Evolutionary conservation across 2,113 vertebrate genomes (phyloP).

Genomic region (Percopsis transmontana): DNA sequence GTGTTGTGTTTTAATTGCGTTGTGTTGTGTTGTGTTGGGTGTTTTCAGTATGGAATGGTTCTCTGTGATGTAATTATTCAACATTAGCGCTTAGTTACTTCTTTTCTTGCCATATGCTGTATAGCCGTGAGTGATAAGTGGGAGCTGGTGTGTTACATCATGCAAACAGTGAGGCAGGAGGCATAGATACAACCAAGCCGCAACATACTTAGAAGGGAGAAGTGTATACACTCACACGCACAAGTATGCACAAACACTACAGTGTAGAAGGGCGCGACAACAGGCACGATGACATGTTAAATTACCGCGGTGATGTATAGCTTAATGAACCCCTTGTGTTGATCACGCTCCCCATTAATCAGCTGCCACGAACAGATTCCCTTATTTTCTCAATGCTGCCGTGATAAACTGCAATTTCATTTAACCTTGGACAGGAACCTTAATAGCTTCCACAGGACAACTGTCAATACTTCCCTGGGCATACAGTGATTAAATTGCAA

Average conservation of each 20-base stretch:
- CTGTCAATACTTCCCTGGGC: slow-evolving; percentile 97
- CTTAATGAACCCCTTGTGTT: slow-evolving; percentile 99
- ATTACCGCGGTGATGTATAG: slow-evolving; percentile 99
- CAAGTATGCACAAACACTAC: slow-evolving; percentile 44
- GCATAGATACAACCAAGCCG: slow-evolving; percentile 1
- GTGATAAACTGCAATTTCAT: slow-evolving; percentile 99
- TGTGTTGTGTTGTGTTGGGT: background rate
- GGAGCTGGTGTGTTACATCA: slow-evolving; percentile 1
- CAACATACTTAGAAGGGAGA: slow-evolving; percentile 32
- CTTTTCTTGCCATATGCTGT: background rate
- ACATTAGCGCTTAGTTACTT: background rate
- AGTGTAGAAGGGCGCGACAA: slow-evolving; percentile 82
- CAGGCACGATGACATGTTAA: slow-evolving; percentile 97
- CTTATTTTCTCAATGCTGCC: slow-evolving; percentile 99
- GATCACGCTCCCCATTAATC: slow-evolving; percentile 99
- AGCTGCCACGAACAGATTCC: slow-evolving; percentile 97
- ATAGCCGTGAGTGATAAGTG: slow-evolving; percentile 9
- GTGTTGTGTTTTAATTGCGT: background rate
- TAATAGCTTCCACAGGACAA: slow-evolving; percentile 99
- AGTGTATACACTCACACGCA: slow-evolving; percentile 16
- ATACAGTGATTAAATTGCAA: slow-evolving; percentile 98
- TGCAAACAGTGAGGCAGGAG: slow-evolving; percentile 14
- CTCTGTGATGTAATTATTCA: background rate
- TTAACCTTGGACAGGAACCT: slow-evolving; percentile 99
- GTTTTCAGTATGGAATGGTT: background rate